Base-by-base conservation (phyloP, 2,888 invertebrate genomes). In the Eristalis tenax region DNA sequence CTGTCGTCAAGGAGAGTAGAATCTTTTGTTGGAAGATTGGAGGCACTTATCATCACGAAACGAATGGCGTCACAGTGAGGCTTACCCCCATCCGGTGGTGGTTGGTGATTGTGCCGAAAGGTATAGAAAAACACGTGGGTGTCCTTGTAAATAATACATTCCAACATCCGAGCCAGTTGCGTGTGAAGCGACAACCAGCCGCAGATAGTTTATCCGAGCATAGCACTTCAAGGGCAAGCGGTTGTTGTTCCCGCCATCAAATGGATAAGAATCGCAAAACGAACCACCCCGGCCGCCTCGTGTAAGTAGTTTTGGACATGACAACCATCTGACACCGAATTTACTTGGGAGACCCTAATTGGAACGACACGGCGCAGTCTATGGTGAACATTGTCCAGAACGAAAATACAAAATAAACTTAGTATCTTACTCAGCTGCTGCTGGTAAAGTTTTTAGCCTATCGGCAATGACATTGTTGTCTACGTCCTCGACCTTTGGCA, bases 271-370 rank as follows among this genome's bases (percentile, higher is more conserved):
- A 50, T 50, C 50, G 50, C 18, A 18, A 50, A 18, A 18, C 5
- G 22, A 50, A 18, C 50, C 1, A 18, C 50, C 6, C 5, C n/a
- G 6, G n/a, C n/a, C 43, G 6, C 23, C 57, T 11, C 13, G 15
- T 0, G 5, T 22, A 69, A 69, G 35, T 69, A 69, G 56, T 35
- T 69, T 69, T 22, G 32, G 35, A 15, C 32, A 69, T 57, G 57
- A 69, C 35, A 32, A 22, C n/a, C 56, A 57, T 57, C 22, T 69
- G 69, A 56, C 32, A 57, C 35, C 13, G 32, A 35, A 69, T 56
- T 57, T 15, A 35, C 38, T 35, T 57, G 57, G 57, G 35, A n/a
- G 8, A 22, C 28, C n/a, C 71, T 71, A 71, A 71, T 71, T 71
- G 71, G 71, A 40, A 5, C 68, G 4, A 8, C 10, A 3, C 10